A percentile compares a stretch with the other conserved stretches of the same genome.
These are phyloP conservation scores for Drosophila emarginata DNA, from an alignment of 2,888 invertebrate genomes.

Conservation along the genomic window DNA sequence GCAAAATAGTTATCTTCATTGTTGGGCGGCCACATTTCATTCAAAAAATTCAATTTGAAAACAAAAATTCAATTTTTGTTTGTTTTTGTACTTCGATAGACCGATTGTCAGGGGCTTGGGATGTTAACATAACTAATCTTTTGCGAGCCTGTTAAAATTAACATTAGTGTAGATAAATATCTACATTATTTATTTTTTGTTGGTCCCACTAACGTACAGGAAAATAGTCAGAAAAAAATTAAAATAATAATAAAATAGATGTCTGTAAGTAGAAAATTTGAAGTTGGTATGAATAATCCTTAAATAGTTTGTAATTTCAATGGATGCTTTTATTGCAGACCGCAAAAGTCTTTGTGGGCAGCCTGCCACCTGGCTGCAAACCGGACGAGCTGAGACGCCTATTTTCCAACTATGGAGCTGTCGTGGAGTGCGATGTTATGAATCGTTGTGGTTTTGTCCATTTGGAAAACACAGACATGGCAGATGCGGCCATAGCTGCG, in stretches of 20 bases:
- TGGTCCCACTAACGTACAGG: neutral
- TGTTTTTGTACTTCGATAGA: conserved; percentile 1
- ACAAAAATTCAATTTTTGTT: conserved; percentile 1
- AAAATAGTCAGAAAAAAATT: conserved; percentile 34
- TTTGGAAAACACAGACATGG: conserved; percentile 92
- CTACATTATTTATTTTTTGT: neutral
- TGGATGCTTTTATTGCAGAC: conserved; percentile 79
- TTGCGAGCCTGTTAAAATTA: neutral
- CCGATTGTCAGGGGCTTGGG: neutral
- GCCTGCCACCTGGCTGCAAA: conserved; percentile 92
- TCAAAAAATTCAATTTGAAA: conserved; percentile 22
- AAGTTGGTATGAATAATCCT: neutral
- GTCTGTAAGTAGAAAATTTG: conserved; percentile 27
- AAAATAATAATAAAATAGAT: conserved; percentile 37
- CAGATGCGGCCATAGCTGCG: conserved; percentile 90
- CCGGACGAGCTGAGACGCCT: conserved; percentile 91
- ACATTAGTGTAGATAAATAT: neutral
- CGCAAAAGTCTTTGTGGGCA: conserved; percentile 96
- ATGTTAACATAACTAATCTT: neutral
- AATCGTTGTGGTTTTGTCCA: conserved; percentile 97
- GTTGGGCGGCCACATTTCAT: conserved; percentile 63
- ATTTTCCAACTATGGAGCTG: conserved; percentile 93
- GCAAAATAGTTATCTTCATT: conserved; percentile 72
- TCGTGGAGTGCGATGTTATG: conserved; percentile 96
- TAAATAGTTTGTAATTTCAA: neutral